These are phyloP conservation scores for Struthidea cinerea DNA, from an alignment of 2,113 vertebrate genomes.

Conservation along the genomic window DNA sequence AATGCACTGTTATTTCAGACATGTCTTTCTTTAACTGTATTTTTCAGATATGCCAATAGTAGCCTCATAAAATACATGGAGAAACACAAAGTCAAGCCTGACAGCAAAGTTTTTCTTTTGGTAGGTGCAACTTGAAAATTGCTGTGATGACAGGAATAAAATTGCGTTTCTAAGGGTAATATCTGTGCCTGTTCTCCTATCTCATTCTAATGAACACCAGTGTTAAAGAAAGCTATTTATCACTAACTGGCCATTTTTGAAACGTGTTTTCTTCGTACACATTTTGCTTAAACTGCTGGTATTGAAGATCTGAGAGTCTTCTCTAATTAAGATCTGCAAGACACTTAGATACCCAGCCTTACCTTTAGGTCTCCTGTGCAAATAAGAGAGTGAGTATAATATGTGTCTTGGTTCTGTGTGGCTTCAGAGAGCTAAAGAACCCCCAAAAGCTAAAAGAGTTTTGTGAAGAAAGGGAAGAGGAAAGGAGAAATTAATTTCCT, in stretches of 20 bases:
- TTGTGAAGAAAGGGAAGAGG: not conserved
- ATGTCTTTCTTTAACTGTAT: slow-evolving; percentile 11
- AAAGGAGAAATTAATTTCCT: not conserved
- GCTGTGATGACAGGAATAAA: not conserved
- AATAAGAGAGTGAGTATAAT: not conserved
- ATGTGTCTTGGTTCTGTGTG: not conserved
- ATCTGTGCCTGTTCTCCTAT: not conserved
- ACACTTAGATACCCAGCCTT: not conserved
- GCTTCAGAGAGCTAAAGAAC: not conserved
- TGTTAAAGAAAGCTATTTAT: not conserved
- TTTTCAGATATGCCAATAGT: slow-evolving; percentile 93
- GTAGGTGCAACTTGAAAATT: slow-evolving; percentile 70
- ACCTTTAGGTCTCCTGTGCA: not conserved
- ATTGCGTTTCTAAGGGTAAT: not conserved
- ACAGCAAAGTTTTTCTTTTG: slow-evolving; percentile 98
- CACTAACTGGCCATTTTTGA: not conserved
- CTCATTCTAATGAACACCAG: not conserved
- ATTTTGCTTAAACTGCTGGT: not conserved
- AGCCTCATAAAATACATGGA: slow-evolving; percentile 99
- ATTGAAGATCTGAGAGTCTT: not conserved
- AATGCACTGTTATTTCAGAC: not conserved
- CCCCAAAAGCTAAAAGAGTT: not conserved
- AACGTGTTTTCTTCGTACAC: not conserved
- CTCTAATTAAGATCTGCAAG: not conserved
- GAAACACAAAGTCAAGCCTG: slow-evolving; percentile 99